Conservation (phyloP, 2,113 vertebrate genomes). For the Ammodytes dubius region DNA sequence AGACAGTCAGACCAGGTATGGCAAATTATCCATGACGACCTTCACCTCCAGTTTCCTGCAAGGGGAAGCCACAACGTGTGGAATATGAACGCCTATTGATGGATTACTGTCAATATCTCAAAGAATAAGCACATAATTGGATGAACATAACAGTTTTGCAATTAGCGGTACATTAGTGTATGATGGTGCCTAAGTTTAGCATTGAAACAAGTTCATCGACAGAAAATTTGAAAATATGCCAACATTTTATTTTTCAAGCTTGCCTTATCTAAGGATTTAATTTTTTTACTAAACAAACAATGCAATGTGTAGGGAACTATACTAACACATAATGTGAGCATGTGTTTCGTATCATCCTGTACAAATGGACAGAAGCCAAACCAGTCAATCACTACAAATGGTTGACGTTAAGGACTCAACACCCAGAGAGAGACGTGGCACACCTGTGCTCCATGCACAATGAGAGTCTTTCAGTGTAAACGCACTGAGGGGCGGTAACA, state of each 20-base stretch:
- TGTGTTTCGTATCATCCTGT: background rate
- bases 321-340: background rate
- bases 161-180: too few relatives aligned
- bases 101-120: background rate
- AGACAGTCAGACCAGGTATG: background rate
- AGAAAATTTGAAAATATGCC: too few relatives aligned
- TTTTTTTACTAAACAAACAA: too few relatives aligned
- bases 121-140: background rate
- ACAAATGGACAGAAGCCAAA: background rate
- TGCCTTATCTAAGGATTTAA: too few relatives aligned
- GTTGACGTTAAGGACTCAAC: background rate
- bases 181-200: too few relatives aligned
- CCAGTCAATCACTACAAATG: background rate
- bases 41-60: background rate
- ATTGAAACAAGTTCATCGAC: too few relatives aligned
- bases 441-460: constrained; percentile 15
- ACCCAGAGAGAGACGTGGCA: constrained; percentile 1
- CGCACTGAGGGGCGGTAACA: constrained; percentile 52
- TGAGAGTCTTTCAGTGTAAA: constrained; percentile 45
- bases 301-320: too few relatives aligned
- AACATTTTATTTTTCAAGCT: too few relatives aligned
- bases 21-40: background rate
- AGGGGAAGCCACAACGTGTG: background rate
- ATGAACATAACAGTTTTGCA: too few relatives aligned
- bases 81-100: too few relatives aligned